A percentile compares a stretch with the other conserved stretches of the same genome.
Evolutionary conservation across 30 jellyfish, hydroid and myxozoan genomes (phyloP).

Genomic region (Hydractinia echinata): DNA sequence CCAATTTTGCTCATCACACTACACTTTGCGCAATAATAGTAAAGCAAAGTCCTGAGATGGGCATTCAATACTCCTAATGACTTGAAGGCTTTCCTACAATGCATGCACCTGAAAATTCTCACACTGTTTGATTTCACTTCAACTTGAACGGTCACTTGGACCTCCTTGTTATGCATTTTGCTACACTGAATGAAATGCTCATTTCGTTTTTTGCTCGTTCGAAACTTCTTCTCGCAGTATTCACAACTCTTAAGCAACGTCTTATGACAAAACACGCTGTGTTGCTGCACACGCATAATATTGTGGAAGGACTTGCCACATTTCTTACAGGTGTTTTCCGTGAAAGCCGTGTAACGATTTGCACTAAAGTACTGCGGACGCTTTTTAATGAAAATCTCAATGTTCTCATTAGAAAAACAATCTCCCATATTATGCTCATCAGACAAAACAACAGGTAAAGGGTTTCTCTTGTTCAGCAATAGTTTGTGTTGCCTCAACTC

Average conservation of each 20-base stretch:
- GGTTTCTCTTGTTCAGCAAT: slow-evolving; percentile 12
- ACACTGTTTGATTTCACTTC: no score
- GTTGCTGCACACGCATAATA: slow-evolving; percentile 5
- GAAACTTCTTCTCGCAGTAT: slow-evolving; percentile 9
- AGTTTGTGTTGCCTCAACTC: slow-evolving; percentile 22
- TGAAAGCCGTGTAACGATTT: not conserved
- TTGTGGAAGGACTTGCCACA: slow-evolving; percentile 28
- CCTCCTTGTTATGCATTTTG: not conserved
- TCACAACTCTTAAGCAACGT: slow-evolving; percentile 1
- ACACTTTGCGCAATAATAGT: no score
- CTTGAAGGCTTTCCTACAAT: no score
- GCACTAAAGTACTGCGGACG: not conserved
- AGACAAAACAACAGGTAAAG: not conserved
- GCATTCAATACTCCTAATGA: no score
- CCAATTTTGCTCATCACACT: no score
- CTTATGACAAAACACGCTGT: slow-evolving; percentile 19
- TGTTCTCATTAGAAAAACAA: not conserved
- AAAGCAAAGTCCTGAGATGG: no score
- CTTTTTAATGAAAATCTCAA: slow-evolving; percentile 21
- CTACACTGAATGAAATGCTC: slow-evolving; percentile 1
- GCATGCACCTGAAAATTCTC: no score
- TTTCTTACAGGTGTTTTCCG: slow-evolving; percentile 12
- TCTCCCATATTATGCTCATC: not conserved
- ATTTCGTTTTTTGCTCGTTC: not conserved
- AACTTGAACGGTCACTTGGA: no score